Conservation (phyloP, 2,113 vertebrate genomes). For the Albula goreensis region DNA sequence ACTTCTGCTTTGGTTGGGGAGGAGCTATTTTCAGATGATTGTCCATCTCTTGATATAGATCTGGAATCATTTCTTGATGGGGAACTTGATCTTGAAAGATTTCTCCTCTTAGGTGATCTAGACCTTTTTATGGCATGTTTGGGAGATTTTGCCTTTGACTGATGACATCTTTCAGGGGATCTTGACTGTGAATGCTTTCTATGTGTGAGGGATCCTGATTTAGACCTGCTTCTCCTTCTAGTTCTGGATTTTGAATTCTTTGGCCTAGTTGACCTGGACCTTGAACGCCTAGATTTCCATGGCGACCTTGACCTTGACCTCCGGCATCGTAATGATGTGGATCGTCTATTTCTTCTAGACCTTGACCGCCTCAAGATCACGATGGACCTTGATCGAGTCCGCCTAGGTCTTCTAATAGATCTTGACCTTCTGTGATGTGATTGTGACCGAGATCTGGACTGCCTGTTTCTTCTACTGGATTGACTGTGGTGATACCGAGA, state of each 20-base stretch:
- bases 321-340: constrained; percentile 36
- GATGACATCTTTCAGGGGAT: constrained; percentile 49
- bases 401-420: constrained; percentile 56
- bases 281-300: constrained; percentile 17
- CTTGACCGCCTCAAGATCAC: constrained; percentile 56
- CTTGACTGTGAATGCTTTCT: constrained; percentile 63
- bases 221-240: constrained; percentile 30
- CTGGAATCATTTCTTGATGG: constrained; percentile 33
- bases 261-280: constrained; percentile 36
- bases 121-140: constrained; percentile 25
- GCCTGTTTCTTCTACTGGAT: constrained; percentile 51
- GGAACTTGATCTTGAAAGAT: constrained; percentile 44
- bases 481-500: constrained; percentile 50
- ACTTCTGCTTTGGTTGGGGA: constrained; percentile 46
- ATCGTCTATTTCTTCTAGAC: constrained; percentile 38
- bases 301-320: constrained; percentile 56
- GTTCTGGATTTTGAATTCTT: constrained; percentile 62
- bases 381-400: constrained; percentile 67
- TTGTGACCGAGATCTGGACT: constrained; percentile 54
- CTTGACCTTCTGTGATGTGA: constrained; percentile 56
- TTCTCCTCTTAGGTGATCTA: constrained; percentile 34
- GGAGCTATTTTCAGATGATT: constrained; percentile 53
- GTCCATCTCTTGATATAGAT: constrained; percentile 48
- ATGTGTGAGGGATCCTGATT: constrained; percentile 48
- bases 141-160: constrained; percentile 44